These are phyloP conservation scores for Andrena chrysosceles DNA, from an alignment of 2,888 invertebrate genomes.

Conservation along the genomic window DNA sequence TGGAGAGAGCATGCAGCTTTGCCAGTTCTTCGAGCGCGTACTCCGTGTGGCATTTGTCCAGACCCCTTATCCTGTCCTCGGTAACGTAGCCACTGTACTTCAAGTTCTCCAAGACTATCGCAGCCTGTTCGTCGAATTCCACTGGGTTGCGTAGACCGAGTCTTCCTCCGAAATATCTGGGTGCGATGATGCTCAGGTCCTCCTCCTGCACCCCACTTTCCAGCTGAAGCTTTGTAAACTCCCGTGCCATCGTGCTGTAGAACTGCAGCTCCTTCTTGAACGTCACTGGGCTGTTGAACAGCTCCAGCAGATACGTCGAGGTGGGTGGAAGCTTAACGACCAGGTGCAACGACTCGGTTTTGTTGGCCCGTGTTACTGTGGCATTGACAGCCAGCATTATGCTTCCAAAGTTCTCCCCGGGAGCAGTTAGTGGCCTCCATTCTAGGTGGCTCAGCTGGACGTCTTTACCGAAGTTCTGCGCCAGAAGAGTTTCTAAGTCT, in stretches of 20 bases:
- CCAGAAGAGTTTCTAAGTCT: slow-evolving; percentile 74
- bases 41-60: slow-evolving; percentile 77
- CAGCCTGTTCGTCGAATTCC: slow-evolving; percentile 79
- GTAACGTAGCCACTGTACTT: slow-evolving; percentile 76
- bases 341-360: slow-evolving; percentile 73
- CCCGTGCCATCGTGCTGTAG: slow-evolving; percentile 77
- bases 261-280: slow-evolving; percentile 82
- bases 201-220: slow-evolving; percentile 73
- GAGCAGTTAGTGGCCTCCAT: slow-evolving; percentile 82
- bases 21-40: slow-evolving; percentile 79
- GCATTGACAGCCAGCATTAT: slow-evolving; percentile 79
- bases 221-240: slow-evolving; percentile 69
- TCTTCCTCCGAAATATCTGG: slow-evolving; percentile 79
- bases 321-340: slow-evolving; percentile 82
- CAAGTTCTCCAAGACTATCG: slow-evolving; percentile 81
- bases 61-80: slow-evolving; percentile 78
- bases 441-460: slow-evolving; percentile 72
- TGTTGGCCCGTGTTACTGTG: slow-evolving; percentile 55
- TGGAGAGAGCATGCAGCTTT: slow-evolving; percentile 78
- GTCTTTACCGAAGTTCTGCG: slow-evolving; percentile 69
- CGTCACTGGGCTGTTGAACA: slow-evolving; percentile 81
- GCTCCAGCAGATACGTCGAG: slow-evolving; percentile 77
- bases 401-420: slow-evolving; percentile 83
- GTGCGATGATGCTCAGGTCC: slow-evolving; percentile 74
- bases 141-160: slow-evolving; percentile 73